A percentile compares a stretch with the other conserved stretches of the same genome.
phyloP scores from a whole-genome alignment of 1,140 invertebrate genomes.

The Dendrolimus punctatus region DNA sequence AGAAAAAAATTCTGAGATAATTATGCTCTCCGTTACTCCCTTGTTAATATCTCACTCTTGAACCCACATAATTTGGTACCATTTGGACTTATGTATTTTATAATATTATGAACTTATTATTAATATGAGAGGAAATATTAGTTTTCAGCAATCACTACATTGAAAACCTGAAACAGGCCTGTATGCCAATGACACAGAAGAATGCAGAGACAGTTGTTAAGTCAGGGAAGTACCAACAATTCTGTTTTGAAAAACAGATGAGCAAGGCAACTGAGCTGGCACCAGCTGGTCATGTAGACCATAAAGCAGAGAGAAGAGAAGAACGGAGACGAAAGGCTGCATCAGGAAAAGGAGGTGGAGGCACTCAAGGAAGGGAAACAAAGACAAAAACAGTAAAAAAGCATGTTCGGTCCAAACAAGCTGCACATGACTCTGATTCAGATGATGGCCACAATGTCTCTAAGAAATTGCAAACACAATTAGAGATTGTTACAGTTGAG shows the following conservation, averaged over 20 bases:
- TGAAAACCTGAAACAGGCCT: conserved; percentile 78
- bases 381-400: conserved; percentile 96
- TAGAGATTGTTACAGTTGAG: conserved; percentile 78
- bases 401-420: conserved; percentile 68
- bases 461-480: conserved; percentile 48
- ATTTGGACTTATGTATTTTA: conserved; percentile 27
- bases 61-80: neutral
- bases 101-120: conserved; percentile 4
- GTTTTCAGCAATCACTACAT: conserved; percentile 79
- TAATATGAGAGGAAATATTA: conserved; percentile 22
- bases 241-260: conserved; percentile 75
- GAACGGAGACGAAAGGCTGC: conserved; percentile 91
- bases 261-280: conserved; percentile 54
- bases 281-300: conserved; percentile 63
- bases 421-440: conserved; percentile 74
- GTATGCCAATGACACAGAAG: conserved; percentile 78
- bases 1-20: neutral
- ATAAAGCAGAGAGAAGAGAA: conserved; percentile 85
- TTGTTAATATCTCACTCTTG: no score
- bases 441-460: conserved; percentile 70
- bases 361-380: conserved; percentile 93
- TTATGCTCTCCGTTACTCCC: neutral
- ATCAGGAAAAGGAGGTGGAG: conserved; percentile 90
- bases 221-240: conserved; percentile 78
- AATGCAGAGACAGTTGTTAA: conserved; percentile 83